phyloP scores from a whole-genome alignment of 1,140 invertebrate genomes.

The Micrasema minimum region DNA sequence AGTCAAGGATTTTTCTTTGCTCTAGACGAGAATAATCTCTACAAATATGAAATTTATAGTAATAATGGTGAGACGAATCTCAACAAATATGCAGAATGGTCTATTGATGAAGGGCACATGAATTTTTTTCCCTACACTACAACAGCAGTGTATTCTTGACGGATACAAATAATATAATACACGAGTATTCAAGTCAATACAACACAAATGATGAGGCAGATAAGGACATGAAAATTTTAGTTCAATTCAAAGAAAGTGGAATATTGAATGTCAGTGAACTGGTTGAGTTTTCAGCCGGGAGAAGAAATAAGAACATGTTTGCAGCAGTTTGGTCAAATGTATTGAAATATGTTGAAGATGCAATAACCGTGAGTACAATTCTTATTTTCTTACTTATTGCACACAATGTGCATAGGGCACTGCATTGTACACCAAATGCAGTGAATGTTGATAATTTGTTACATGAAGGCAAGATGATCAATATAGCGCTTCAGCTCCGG shows the following conservation, averaged over 20 bases:
- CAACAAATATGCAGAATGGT: slow-evolving; percentile 7
- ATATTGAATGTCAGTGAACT: slow-evolving; percentile 35
- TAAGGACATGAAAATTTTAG: not conserved
- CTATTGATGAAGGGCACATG: too few species aligned
- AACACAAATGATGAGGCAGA: too few species aligned
- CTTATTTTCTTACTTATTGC: too few species aligned
- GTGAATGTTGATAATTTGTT: too few species aligned
- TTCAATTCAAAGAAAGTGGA: slow-evolving; percentile 20
- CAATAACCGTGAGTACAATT: slow-evolving; percentile 34
- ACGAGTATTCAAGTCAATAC: too few species aligned
- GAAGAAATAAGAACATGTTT: slow-evolving; percentile 21
- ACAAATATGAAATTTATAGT: slow-evolving; percentile 30
- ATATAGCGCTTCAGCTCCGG: too few species aligned
- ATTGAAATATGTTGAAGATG: slow-evolving; percentile 16
- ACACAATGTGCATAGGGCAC: too few species aligned
- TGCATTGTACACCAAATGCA: too few species aligned
- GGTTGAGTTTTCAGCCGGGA: slow-evolving; percentile 40
- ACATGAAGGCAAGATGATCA: too few species aligned
- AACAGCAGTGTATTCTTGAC: slow-evolving; percentile 14
- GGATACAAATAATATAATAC: slow-evolving; percentile 11
- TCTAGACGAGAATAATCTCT: slow-evolving; percentile 22
- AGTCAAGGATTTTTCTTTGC: slow-evolving; percentile 32
- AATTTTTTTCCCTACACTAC: slow-evolving; percentile 8
- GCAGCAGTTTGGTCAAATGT: slow-evolving; percentile 41
- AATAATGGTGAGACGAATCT: not conserved